phyloP scores from a whole-genome alignment of 2,113 vertebrate species.

The Limnothrissa miodon region DNA sequence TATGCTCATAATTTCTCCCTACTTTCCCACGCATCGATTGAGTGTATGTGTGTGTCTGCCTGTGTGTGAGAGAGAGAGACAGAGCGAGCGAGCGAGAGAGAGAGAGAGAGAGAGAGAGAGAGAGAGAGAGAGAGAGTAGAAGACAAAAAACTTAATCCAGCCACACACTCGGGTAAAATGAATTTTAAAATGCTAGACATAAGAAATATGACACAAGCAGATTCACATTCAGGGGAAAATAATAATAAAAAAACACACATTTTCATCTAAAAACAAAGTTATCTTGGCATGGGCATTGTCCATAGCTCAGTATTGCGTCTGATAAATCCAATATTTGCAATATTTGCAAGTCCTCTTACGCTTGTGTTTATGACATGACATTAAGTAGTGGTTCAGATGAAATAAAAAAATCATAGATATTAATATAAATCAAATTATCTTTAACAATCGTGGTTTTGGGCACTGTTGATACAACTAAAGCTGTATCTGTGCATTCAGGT shows the following conservation, averaged over 20 bases:
- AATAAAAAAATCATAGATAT: not conserved
- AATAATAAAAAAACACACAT: not conserved
- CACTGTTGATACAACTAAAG: not conserved
- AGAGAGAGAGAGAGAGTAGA: not conserved
- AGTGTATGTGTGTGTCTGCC: too few species aligned
- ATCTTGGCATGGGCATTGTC: not conserved
- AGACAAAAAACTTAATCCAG: not conserved
- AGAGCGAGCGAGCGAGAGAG: too few species aligned
- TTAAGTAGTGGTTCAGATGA: not conserved
- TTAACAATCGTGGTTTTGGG: not conserved
- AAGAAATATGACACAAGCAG: not conserved
- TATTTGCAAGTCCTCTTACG: not conserved
- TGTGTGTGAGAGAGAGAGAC: not conserved
- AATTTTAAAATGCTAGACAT: not conserved
- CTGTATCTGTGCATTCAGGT: not conserved
- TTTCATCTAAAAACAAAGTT: not conserved
- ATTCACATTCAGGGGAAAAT: not conserved
- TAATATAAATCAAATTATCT: not conserved
- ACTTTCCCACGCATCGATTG: not conserved
- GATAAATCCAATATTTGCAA: not conserved
- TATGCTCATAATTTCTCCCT: not conserved
- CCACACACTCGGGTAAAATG: not conserved
- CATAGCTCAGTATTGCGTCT: not conserved
- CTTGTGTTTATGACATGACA: not conserved
- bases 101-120: not conserved